These are phyloP conservation scores for Clarias macrocephalus DNA, from an alignment of 2,113 vertebrate genomes.

Conservation along the genomic window DNA sequence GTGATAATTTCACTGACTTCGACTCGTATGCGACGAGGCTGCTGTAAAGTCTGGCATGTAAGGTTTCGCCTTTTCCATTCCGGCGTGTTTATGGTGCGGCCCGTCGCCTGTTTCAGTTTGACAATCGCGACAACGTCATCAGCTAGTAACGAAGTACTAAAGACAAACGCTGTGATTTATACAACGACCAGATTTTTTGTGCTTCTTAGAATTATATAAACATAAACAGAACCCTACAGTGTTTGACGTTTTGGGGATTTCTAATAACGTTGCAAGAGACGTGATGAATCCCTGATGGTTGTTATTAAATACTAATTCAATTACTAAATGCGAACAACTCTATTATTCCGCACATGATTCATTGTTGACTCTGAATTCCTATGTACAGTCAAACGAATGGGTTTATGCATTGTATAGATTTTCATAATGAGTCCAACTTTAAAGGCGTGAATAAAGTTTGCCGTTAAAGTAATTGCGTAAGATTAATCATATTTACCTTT, in stretches of 20 bases:
- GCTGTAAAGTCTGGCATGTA: neutral
- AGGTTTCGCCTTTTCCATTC: neutral
- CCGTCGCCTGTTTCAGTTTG: neutral
- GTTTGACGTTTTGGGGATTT: neutral
- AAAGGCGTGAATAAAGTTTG: neutral
- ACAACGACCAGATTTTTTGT: neutral
- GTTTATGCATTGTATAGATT: neutral
- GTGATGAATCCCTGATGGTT: neutral
- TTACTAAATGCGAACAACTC: neutral
- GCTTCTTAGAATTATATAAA: neutral
- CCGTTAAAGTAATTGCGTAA: neutral
- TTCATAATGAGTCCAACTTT: neutral
- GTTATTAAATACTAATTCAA: neutral
- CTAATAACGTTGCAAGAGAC: neutral
- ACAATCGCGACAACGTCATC: neutral
- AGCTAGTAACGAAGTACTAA: neutral
- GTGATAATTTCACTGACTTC: conserved; percentile 4
- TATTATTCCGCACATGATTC: neutral
- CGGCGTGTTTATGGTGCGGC: neutral
- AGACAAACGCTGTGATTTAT: neutral
- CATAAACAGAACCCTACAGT: neutral
- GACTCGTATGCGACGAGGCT: neutral
- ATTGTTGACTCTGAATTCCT: neutral
- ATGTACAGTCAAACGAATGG: neutral
- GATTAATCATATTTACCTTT: neutral